Evolutionary conservation across 2,888 invertebrate species (phyloP).

Genomic region (Flexamia atlantica): DNA sequence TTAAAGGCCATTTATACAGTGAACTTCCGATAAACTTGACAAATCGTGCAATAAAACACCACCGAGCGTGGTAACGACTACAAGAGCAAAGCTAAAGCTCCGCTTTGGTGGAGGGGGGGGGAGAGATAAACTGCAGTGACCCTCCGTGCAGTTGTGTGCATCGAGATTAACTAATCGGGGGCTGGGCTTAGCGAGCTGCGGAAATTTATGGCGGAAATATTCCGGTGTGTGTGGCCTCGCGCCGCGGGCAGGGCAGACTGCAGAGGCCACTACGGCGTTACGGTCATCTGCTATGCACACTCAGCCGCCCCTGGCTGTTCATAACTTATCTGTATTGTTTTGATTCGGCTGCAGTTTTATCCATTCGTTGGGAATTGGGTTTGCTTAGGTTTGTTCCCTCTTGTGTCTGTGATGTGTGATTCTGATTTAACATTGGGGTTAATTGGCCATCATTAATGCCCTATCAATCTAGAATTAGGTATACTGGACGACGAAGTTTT

Average conservation of each 20-base stretch:
- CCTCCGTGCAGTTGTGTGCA: neutral
- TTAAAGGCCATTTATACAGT: too few species aligned
- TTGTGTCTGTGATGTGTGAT: too few species aligned
- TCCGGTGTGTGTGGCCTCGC: neutral
- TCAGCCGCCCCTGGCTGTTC: neutral
- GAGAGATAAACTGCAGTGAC: constrained; percentile 11
- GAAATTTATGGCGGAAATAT: constrained; percentile 8
- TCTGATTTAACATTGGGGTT: too few species aligned
- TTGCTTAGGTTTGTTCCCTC: too few species aligned
- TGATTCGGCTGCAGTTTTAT: too few species aligned
- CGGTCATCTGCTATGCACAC: neutral
- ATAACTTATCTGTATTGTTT: neutral
- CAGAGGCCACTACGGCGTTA: neutral
- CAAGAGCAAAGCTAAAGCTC: too few species aligned
- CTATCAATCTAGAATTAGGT: too few species aligned
- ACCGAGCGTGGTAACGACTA: neutral
- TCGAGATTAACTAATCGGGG: neutral
- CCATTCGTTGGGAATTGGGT: too few species aligned
- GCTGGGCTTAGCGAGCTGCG: neutral
- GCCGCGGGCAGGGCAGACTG: neutral
- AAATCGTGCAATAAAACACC: neutral
- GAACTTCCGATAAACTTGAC: neutral
- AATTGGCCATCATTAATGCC: too few species aligned
- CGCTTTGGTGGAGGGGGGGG: neutral
- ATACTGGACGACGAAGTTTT: too few species aligned